These are phyloP conservation scores for Drosophila eohydei DNA, from an alignment of 2,888 invertebrate genomes.

Conservation along the genomic window DNA sequence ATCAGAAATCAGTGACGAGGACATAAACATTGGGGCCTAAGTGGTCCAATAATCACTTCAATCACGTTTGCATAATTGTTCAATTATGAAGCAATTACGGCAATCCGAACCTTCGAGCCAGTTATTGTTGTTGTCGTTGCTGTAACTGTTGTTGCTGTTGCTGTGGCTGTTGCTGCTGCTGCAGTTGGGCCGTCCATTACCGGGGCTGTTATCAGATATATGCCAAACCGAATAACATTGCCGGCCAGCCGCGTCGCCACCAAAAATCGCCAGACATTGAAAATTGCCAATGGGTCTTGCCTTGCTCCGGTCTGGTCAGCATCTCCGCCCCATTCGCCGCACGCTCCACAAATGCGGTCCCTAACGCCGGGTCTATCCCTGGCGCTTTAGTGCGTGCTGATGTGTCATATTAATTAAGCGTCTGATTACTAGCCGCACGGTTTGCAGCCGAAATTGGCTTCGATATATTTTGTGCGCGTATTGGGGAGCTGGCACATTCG, in stretches of 20 bases:
- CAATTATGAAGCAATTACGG: slow-evolving; percentile 78
- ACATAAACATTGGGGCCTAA: slow-evolving; percentile 70
- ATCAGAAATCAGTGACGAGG: slow-evolving; percentile 27
- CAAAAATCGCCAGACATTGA: slow-evolving; percentile 64
- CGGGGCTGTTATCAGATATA: slow-evolving; percentile 72
- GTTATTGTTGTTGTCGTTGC: slow-evolving; percentile 13
- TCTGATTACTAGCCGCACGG: slow-evolving; percentile 65
- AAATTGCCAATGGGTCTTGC: slow-evolving; percentile 44
- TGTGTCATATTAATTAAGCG: slow-evolving; percentile 76
- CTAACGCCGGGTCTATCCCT: slow-evolving; percentile 4
- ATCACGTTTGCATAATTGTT: slow-evolving; percentile 81
- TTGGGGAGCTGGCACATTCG: slow-evolving; percentile 19
- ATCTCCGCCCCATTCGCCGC: neutral
- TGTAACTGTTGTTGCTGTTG: slow-evolving; percentile 15
- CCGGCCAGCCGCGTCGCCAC: slow-evolving; percentile 51
- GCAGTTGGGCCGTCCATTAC: slow-evolving; percentile 39
- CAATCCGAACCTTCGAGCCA: slow-evolving; percentile 54
- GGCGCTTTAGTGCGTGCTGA: slow-evolving; percentile 43
- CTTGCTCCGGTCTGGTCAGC: neutral
- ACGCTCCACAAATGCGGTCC: neutral
- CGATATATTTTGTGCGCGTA: slow-evolving; percentile 41
- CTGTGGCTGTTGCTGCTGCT: slow-evolving; percentile 2
- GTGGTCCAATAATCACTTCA: slow-evolving; percentile 77
- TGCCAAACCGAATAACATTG: slow-evolving; percentile 71
- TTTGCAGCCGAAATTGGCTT: slow-evolving; percentile 28